Evolutionary conservation across 53 echinoderm and acorn worm species (phyloP).

Genomic region (Echinarachnius parma): DNA sequence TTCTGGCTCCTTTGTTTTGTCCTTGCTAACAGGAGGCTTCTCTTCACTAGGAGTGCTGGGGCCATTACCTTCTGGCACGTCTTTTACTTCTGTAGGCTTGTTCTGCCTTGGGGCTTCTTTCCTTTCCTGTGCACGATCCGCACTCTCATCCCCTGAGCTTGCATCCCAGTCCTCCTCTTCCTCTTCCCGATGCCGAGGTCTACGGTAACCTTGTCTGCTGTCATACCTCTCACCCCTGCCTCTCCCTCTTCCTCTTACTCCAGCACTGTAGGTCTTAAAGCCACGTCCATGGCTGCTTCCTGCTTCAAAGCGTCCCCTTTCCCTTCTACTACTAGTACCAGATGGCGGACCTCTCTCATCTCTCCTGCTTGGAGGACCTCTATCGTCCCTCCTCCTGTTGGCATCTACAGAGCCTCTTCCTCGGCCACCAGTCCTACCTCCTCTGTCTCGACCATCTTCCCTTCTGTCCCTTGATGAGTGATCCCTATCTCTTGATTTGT

Average conservation of each 20-base stretch:
- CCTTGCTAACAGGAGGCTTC: conserved; percentile 20
- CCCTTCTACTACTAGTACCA: conserved; percentile 49
- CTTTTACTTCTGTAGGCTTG: not conserved
- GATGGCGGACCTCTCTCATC: conserved; percentile 44
- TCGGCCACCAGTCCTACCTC: not conserved
- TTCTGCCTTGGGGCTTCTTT: conserved; percentile 14
- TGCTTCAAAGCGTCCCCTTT: conserved; percentile 53
- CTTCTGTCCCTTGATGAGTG: conserved; percentile 31
- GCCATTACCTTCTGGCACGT: conserved; percentile 17
- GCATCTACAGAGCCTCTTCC: conserved; percentile 31
- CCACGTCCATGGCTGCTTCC: conserved; percentile 55
- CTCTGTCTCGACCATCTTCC: conserved; percentile 50
- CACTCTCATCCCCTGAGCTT: conserved; percentile 58
- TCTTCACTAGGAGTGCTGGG: conserved; percentile 31
- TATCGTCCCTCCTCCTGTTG: conserved; percentile 35
- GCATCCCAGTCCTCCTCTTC: conserved; percentile 69
- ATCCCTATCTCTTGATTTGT: conserved; percentile 19
- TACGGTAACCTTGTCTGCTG: conserved; percentile 25
- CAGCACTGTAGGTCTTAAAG: conserved; percentile 42
- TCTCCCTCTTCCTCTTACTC: conserved; percentile 60
- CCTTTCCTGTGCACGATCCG: conserved; percentile 13
- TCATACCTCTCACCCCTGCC: conserved; percentile 67
- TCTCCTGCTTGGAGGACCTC: conserved; percentile 21
- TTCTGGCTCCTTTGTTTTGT: conserved; percentile 37
- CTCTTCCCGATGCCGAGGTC: conserved; percentile 10